A percentile compares a stretch with the other conserved stretches of the same genome.
Conservation (phyloP, 2,113 vertebrate species). For the Chionodraco myersi region DNA sequence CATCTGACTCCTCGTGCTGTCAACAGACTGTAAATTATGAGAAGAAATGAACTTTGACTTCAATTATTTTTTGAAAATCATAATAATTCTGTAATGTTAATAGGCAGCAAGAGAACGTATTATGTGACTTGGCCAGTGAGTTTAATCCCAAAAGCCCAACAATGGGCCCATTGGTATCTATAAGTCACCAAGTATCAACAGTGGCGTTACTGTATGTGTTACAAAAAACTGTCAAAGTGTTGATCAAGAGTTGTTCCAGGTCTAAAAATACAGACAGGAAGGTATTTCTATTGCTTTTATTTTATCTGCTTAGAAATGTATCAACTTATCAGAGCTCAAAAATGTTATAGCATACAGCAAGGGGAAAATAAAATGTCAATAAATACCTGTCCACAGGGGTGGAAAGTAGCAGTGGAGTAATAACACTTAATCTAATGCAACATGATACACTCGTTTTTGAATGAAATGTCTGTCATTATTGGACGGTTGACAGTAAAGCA, state of each 20-base stretch:
- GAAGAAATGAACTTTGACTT: slow-evolving; percentile 50
- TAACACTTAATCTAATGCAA: neutral
- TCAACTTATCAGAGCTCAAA: slow-evolving; percentile 2
- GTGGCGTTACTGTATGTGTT: slow-evolving; percentile 12
- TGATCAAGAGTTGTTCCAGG: neutral
- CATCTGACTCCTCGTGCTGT: slow-evolving; percentile 52
- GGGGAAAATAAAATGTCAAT: neutral
- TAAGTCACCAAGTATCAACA: slow-evolving; percentile 29
- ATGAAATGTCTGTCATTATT: neutral
- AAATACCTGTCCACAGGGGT: neutral
- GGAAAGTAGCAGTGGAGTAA: neutral
- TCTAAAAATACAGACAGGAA: slow-evolving; percentile 30
- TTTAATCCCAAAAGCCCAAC: neutral
- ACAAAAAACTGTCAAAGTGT: slow-evolving; percentile 23
- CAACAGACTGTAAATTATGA: slow-evolving; percentile 56
- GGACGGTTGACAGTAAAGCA: neutral
- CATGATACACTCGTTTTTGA: neutral
- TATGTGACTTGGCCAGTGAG: slow-evolving; percentile 10
- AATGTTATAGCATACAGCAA: neutral
- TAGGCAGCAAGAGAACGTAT: slow-evolving; percentile 9
- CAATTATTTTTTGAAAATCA: slow-evolving; percentile 44
- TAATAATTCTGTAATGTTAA: slow-evolving; percentile 29
- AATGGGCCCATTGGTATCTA: slow-evolving; percentile 6
- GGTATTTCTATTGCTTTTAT: slow-evolving; percentile 14
- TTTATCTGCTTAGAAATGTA: slow-evolving; percentile 27